A percentile compares a stretch with the other conserved stretches of the same genome.
These are phyloP conservation scores for Melopsittacus undulatus DNA, from an alignment of 2,797 vertebrate species.

Conservation along the genomic window DNA sequence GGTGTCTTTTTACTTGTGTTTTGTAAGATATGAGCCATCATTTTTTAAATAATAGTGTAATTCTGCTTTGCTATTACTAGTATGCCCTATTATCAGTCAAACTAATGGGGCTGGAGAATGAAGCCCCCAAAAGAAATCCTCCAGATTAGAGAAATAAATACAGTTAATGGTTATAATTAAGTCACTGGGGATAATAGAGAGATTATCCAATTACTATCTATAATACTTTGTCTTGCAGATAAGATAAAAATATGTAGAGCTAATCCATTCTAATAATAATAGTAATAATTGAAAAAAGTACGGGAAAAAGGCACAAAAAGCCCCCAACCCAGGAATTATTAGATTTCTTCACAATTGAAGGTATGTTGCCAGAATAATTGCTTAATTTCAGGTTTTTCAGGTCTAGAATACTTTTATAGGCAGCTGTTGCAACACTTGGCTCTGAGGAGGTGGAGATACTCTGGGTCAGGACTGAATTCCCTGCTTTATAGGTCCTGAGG, in stretches of 20 bases:
- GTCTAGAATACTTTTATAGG: not conserved
- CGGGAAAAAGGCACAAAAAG: not conserved
- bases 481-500: not conserved
- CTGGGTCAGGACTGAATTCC: not conserved
- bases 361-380: constrained; percentile 7
- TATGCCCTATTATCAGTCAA: constrained; percentile 40
- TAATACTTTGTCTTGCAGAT: constrained; percentile 60
- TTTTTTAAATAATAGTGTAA: not conserved
- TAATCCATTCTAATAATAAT: constrained; percentile 31
- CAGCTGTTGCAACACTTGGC: not conserved
- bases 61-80: constrained; percentile 19
- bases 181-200: constrained; percentile 66
- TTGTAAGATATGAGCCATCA: not conserved
- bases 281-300: not conserved
- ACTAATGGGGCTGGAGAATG: constrained; percentile 50
- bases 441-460: not conserved
- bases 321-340: constrained; percentile 1
- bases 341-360: not conserved
- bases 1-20: not conserved
- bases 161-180: constrained; percentile 70
- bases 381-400: not conserved
- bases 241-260: constrained; percentile 7
- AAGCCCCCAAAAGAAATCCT: constrained; percentile 64
- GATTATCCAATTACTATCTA: constrained; percentile 70
- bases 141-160: constrained; percentile 69